phyloP scores from a whole-genome alignment of 2,888 invertebrate species.

The Eristalinus aeneus region DNA sequence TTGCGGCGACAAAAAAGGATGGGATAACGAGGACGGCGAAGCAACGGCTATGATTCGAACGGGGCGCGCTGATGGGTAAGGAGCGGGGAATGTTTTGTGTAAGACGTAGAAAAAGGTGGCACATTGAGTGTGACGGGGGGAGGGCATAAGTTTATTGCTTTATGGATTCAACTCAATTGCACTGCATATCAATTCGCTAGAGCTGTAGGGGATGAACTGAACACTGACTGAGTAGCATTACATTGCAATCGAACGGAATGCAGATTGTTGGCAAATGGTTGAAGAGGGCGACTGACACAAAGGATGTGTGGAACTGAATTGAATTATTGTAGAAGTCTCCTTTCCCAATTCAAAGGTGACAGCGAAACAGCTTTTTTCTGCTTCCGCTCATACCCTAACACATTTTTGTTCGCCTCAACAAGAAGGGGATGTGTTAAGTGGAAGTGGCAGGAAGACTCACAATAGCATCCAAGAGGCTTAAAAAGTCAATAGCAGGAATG shows the following conservation, averaged over 20 bases:
- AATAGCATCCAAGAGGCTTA: background rate
- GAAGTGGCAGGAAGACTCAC: background rate
- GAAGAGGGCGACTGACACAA: background rate
- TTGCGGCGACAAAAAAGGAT: background rate
- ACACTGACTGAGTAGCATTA: background rate
- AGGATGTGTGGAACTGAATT: conserved; percentile 56
- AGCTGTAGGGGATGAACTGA: background rate
- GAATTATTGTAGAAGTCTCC: conserved; percentile 62
- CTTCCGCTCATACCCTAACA: conserved; percentile 6
- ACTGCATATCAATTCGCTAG: conserved; percentile 58
- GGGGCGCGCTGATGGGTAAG: background rate
- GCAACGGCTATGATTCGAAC: background rate
- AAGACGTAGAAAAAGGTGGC: conserved; percentile 18
- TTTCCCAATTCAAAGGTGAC: background rate
- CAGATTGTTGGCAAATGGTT: background rate
- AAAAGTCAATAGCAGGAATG: conserved; percentile 8
- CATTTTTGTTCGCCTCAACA: conserved; percentile 15
- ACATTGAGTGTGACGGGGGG: no score
- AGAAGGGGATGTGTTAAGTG: conserved; percentile 22
- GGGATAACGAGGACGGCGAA: background rate
- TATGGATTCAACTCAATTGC: conserved; percentile 67
- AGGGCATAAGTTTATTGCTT: conserved; percentile 55
- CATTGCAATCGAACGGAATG: conserved; percentile 6
- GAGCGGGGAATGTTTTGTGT: conserved; percentile 16
- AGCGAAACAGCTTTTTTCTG: background rate